Percentiles rank a stretch among this genome's conserved stretches.
These are phyloP conservation scores for Umimayanthus kanabou DNA, from an alignment of 92 coral and sea anemone species.

Conservation along the genomic window DNA sequence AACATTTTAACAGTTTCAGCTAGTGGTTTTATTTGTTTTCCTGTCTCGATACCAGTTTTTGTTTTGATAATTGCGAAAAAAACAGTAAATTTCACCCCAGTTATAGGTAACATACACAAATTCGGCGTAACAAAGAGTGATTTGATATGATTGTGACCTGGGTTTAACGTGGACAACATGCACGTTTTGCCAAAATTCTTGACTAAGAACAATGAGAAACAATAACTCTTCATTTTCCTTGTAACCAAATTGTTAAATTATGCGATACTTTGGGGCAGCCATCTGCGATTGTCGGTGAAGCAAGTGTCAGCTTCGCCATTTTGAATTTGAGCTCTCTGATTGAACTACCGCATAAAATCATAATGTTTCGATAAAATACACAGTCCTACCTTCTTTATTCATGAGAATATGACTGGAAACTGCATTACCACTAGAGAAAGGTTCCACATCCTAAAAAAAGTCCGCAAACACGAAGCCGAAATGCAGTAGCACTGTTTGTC, in stretches of 20 bases:
- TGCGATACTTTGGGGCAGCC: conserved; percentile 8
- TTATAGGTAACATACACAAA: no score
- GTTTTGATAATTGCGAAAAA: conserved; percentile 1
- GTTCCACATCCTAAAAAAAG: no score
- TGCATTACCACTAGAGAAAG: no score
- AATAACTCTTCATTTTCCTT: no score
- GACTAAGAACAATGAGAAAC: no score
- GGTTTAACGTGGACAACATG: conserved; percentile 11
- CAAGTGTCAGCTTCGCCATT: no score
- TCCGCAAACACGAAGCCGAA: conserved; percentile 4
- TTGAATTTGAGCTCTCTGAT: no score
- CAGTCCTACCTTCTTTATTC: no score
- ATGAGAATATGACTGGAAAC: no score
- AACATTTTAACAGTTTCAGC: conserved; percentile 9
- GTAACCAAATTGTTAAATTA: neutral
- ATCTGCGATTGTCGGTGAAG: neutral
- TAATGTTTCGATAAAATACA: no score
- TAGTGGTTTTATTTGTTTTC: neutral
- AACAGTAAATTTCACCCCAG: neutral
- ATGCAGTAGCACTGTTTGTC: conserved; percentile 11
- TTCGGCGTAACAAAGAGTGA: neutral
- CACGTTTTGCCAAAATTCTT: neutral
- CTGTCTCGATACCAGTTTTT: conserved; percentile 1
- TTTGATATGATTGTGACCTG: neutral
- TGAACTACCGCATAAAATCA: no score